These are phyloP conservation scores for Mylabris sibirica DNA, from an alignment of 2,888 invertebrate species.

Conservation along the genomic window DNA sequence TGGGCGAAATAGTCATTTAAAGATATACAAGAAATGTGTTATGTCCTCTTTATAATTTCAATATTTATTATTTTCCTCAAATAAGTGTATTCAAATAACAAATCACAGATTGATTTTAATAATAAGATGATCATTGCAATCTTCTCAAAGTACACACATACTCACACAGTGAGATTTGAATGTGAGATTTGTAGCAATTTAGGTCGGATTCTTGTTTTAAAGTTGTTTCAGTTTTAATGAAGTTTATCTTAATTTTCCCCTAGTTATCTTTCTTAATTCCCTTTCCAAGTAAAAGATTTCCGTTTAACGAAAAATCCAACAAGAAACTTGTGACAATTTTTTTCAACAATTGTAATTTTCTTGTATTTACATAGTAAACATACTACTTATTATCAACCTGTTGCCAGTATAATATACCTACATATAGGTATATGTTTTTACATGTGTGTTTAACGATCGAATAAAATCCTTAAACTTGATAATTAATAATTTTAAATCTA, in stretches of 20 bases:
- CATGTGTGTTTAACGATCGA: not conserved
- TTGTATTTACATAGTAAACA: not conserved
- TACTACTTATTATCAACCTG: no score
- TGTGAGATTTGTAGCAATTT: not conserved
- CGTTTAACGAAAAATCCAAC: not conserved
- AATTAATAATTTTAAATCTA: not conserved
- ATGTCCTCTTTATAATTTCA: not conserved
- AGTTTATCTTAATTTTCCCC: not conserved
- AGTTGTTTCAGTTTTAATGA: slow-evolving; percentile 4
- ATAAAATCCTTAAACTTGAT: not conserved
- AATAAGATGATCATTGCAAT: slow-evolving; percentile 1
- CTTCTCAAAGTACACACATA: not conserved
- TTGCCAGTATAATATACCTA: slow-evolving; percentile 38
- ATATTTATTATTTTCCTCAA: not conserved
- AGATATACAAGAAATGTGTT: not conserved
- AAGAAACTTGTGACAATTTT: not conserved
- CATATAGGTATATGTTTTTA: slow-evolving; percentile 12
- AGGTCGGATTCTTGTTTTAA: slow-evolving; percentile 2
- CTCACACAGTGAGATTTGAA: not conserved
- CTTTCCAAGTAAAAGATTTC: not conserved
- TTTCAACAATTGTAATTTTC: not conserved
- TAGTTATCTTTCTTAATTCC: not conserved
- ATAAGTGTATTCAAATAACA: not conserved
- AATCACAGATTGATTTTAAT: not conserved
- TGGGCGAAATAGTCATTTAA: not conserved